Conservation (phyloP, 2,888 invertebrate species). For the Bellardia bayeri region DNA sequence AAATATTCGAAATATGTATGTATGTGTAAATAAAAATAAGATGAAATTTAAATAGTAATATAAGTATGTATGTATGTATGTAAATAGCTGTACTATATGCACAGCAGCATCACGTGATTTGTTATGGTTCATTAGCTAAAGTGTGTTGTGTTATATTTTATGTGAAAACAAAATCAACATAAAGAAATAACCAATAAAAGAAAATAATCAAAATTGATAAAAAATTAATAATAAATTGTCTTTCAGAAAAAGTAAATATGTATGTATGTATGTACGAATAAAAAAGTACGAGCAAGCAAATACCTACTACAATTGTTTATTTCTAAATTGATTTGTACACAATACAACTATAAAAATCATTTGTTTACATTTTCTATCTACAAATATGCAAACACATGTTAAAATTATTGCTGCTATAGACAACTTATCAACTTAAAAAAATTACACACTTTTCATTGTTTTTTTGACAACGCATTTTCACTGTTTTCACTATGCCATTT, state of each 20-base stretch:
- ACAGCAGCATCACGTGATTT: constrained; percentile 33
- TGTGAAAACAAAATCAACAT: background rate
- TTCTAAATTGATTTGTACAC: constrained; percentile 17
- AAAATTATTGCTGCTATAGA: background rate
- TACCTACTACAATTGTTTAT: background rate
- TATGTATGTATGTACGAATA: constrained; percentile 14
- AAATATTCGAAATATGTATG: background rate
- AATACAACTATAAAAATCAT: background rate
- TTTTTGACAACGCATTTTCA: no score
- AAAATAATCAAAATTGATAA: constrained; percentile 14
- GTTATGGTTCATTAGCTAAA: constrained; percentile 15
- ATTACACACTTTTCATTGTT: background rate
- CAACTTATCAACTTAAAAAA: background rate
- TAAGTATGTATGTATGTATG: no score
- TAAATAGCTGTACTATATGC: background rate
- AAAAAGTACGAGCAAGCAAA: background rate
- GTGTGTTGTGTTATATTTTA: background rate
- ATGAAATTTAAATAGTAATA: no score
- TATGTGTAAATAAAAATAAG: background rate
- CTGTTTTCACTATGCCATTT: no score
- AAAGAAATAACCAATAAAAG: background rate
- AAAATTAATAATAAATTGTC: constrained; percentile 38
- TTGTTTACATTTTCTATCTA: background rate
- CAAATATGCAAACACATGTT: background rate
- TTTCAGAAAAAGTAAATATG: constrained; percentile 9